These are phyloP conservation scores for Callyntrura guangdongensis DNA, from an alignment of 2,888 invertebrate genomes.

Conservation along the genomic window DNA sequence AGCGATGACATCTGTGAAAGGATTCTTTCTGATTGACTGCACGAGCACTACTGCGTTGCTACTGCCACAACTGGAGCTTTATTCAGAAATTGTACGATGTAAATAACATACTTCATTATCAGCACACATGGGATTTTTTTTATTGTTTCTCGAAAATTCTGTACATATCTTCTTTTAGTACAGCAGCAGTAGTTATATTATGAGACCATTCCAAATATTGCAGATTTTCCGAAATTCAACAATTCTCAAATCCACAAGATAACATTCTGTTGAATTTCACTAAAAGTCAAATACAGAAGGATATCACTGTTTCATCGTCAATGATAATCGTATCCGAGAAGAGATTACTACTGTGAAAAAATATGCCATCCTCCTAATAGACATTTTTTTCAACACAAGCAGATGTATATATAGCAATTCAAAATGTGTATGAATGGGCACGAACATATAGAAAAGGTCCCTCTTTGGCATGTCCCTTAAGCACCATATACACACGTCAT, in stretches of 20 bases:
- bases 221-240: constrained; percentile 9
- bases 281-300: constrained; percentile 34
- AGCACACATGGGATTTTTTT: constrained; percentile 46
- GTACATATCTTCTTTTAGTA: not conserved
- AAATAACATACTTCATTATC: constrained; percentile 30
- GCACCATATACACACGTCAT: not conserved
- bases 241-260: constrained; percentile 41
- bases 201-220: constrained; percentile 7
- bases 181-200: constrained; percentile 9
- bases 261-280: constrained; percentile 33
- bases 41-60: not conserved
- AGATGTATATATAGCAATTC: not conserved
- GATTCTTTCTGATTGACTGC: constrained; percentile 41
- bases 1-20: constrained; percentile 32
- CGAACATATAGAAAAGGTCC: not conserved
- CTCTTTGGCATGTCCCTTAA: not conserved
- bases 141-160: not conserved
- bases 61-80: not conserved
- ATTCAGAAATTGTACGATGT: constrained; percentile 8
- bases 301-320: constrained; percentile 40
- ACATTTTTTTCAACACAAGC: not conserved
- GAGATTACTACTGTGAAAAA: not conserved
- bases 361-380: not conserved
- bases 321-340: not conserved
- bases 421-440: not conserved